These are phyloP conservation scores for Ctenochaetus hawaiiensis DNA, from an alignment of 2,797 vertebrate genomes.

Conservation along the genomic window DNA sequence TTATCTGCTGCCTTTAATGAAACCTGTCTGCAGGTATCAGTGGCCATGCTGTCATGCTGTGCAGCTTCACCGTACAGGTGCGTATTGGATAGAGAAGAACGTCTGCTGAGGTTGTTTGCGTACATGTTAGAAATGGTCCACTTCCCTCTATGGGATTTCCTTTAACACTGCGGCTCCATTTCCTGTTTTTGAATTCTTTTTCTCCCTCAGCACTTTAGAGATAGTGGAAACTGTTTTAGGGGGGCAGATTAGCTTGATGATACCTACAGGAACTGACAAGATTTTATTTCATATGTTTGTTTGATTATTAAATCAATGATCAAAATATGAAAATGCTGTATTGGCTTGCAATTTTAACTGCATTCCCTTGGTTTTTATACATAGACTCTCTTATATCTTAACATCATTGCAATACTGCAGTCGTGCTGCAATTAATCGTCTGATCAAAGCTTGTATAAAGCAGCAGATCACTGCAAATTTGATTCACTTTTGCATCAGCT, in stretches of 20 bases:
- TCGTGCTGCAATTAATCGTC: slow-evolving; percentile 15
- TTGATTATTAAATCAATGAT: slow-evolving; percentile 15
- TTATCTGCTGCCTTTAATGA: slow-evolving; percentile 2
- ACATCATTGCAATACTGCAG: slow-evolving; percentile 11
- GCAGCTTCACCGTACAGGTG: slow-evolving; percentile 57
- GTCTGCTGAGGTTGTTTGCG: slow-evolving; percentile 55
- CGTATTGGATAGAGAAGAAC: slow-evolving; percentile 37
- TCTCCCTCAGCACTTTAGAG: slow-evolving; percentile 68
- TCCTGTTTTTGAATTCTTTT: slow-evolving; percentile 88
- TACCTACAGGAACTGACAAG: not conserved
- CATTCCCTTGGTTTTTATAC: not conserved
- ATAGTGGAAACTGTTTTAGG: slow-evolving; percentile 50
- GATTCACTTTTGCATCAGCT: slow-evolving; percentile 35
- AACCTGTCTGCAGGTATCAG: slow-evolving; percentile 17
- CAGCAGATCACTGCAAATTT: slow-evolving; percentile 21
- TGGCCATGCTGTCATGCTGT: slow-evolving; percentile 12
- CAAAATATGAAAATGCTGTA: slow-evolving; percentile 25
- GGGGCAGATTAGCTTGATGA: slow-evolving; percentile 19
- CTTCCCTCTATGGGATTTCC: slow-evolving; percentile 80
- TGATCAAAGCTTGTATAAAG: slow-evolving; percentile 36
- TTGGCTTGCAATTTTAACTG: not conserved
- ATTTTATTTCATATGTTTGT: slow-evolving; percentile 19
- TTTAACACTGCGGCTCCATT: slow-evolving; percentile 71
- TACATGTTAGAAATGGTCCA: slow-evolving; percentile 46
- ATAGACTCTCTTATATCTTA: not conserved